Conservation (phyloP, 2,888 invertebrate genomes). For the Iselma pallidipennis region DNA sequence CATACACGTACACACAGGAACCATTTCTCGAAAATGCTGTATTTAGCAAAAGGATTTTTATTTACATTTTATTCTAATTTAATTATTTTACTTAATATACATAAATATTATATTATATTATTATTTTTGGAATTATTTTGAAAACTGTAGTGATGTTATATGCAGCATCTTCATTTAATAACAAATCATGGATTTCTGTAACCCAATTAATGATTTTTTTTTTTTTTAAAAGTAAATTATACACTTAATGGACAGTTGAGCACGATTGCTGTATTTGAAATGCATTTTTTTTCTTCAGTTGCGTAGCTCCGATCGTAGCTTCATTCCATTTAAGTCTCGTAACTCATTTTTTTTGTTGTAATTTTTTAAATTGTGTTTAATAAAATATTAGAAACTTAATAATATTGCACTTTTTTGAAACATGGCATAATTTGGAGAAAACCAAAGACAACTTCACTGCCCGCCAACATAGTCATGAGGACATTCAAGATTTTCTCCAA, state of each 20-base stretch:
- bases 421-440: constrained; percentile 38
- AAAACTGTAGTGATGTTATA: not conserved
- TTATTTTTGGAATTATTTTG: constrained; percentile 2
- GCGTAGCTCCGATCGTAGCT: constrained; percentile 25
- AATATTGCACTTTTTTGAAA: constrained; percentile 39
- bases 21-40: constrained; percentile 14
- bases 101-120: not conserved
- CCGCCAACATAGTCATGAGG: constrained; percentile 36
- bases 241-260: not conserved
- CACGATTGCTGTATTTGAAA: not conserved
- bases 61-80: constrained; percentile 21
- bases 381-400: constrained; percentile 39
- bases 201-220: not conserved
- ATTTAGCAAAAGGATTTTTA: constrained; percentile 25
- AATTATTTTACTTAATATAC: constrained; percentile 8
- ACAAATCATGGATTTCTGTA: not conserved
- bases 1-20: too few relatives aligned
- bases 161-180: not conserved
- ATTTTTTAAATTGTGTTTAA: constrained; percentile 36
- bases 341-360: constrained; percentile 27
- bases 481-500: constrained; percentile 42
- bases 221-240: constrained; percentile 3
- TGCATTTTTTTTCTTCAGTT: not conserved
- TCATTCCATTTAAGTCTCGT: constrained; percentile 34
- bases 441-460: constrained; percentile 42